Percentiles rank a stretch among this genome's conserved stretches.
These are phyloP conservation scores for Periophthalmus modestus DNA, from an alignment of 2,113 vertebrate species.

Conservation along the genomic window DNA sequence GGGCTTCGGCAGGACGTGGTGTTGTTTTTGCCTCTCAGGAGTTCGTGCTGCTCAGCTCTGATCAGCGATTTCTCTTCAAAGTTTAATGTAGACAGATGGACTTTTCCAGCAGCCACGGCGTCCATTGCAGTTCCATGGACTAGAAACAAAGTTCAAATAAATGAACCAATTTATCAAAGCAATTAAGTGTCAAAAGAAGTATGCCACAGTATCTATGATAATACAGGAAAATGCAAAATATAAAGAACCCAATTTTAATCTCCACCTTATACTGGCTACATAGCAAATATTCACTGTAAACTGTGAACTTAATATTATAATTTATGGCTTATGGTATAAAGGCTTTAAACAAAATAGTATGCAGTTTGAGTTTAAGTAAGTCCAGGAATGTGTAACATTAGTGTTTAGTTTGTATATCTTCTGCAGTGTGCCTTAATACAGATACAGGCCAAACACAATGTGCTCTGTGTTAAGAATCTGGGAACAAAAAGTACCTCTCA, in stretches of 20 bases:
- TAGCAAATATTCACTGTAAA: neutral
- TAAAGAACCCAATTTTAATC: no score
- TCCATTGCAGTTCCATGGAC: conserved; percentile 62
- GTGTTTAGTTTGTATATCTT: neutral
- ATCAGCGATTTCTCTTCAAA: conserved; percentile 67
- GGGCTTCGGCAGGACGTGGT: conserved; percentile 77
- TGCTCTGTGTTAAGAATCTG: neutral
- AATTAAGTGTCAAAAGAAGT: neutral
- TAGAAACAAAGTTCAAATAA: neutral
- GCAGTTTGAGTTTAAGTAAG: neutral
- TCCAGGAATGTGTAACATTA: neutral
- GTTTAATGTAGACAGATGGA: conserved; percentile 28
- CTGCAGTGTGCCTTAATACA: neutral
- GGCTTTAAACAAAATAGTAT: no score
- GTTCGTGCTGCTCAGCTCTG: conserved; percentile 70
- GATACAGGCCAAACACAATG: neutral
- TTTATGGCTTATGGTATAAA: no score
- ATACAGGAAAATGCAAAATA: neutral
- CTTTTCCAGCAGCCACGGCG: conserved; percentile 14
- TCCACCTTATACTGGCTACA: no score
- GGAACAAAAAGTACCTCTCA: neutral
- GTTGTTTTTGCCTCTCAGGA: conserved; percentile 74
- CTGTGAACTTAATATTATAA: no score
- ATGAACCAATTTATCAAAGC: neutral
- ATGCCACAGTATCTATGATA: neutral